Evolutionary conservation across 2,888 invertebrate species (phyloP).

Genomic region (Orgyia antiqua): DNA sequence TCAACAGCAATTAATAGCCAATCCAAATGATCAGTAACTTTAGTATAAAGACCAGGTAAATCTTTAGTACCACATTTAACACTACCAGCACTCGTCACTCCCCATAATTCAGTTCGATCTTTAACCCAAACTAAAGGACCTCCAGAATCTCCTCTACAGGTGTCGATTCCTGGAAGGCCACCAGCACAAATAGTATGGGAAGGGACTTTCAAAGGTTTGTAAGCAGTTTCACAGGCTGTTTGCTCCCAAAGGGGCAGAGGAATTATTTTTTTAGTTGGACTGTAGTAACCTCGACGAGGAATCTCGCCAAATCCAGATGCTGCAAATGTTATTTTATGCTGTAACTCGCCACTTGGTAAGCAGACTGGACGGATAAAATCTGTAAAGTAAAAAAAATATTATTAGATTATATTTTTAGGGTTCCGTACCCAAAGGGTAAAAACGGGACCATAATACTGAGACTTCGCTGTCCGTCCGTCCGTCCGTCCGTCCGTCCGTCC

Average conservation of each 20-base stretch:
- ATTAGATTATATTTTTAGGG: not conserved
- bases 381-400: too few species aligned
- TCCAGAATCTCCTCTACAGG: constrained; percentile 53
- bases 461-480: too few species aligned
- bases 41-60: constrained; percentile 47
- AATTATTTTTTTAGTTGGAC: constrained; percentile 40
- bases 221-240: constrained; percentile 28
- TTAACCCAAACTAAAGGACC: constrained; percentile 41
- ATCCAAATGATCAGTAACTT: constrained; percentile 35
- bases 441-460: too few species aligned
- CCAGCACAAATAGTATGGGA: constrained; percentile 46
- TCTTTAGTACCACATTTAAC: constrained; percentile 37
- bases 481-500: too few species aligned
- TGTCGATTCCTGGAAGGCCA: constrained; percentile 39
- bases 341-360: constrained; percentile 30
- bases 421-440: too few species aligned
- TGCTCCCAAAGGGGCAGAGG: constrained; percentile 34
- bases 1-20: constrained; percentile 35
- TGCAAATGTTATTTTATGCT: constrained; percentile 22
- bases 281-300: constrained; percentile 26
- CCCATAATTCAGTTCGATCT: constrained; percentile 35
- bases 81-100: constrained; percentile 44
- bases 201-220: constrained; percentile 27
- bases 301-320: constrained; percentile 48
- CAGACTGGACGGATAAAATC: constrained; percentile 55